phyloP scores from a whole-genome alignment of 1,140 invertebrate genomes.

The Pogonomyrmex californicus region DNA sequence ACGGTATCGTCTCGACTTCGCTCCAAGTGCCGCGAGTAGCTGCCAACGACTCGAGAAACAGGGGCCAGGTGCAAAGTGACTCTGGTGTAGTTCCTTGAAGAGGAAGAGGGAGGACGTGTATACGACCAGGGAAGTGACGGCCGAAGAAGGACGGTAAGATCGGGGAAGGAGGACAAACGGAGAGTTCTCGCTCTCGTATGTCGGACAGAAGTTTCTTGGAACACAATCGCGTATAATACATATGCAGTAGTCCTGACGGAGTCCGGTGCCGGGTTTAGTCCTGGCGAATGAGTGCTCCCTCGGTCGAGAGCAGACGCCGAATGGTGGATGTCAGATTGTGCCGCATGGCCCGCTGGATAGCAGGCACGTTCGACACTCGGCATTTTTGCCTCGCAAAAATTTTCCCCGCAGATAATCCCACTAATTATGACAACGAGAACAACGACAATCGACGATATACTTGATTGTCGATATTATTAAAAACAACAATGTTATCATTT shows the following conservation, averaged over 20 bases:
- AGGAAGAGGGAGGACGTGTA: constrained; percentile 51
- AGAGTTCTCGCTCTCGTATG: constrained; percentile 83
- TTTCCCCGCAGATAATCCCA: neutral
- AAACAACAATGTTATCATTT: neutral
- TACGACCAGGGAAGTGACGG: neutral
- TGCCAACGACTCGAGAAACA: constrained; percentile 71
- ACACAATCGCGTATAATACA: constrained; percentile 86
- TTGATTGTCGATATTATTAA: too few relatives aligned
- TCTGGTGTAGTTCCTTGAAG: constrained; percentile 78
- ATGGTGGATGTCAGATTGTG: constrained; percentile 76
- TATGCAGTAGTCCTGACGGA: constrained; percentile 82
- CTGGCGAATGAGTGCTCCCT: constrained; percentile 73
- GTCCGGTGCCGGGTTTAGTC: constrained; percentile 75
- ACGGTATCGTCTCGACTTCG: constrained; percentile 66
- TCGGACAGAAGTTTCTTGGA: constrained; percentile 85
- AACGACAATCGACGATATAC: neutral
- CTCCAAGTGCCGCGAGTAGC: constrained; percentile 61
- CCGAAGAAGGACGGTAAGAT: constrained; percentile 67
- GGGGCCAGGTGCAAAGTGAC: constrained; percentile 84
- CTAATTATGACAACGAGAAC: neutral
- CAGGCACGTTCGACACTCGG: constrained; percentile 79
- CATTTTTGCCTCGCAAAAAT: neutral
- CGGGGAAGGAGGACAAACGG: constrained; percentile 75
- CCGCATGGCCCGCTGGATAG: constrained; percentile 81
- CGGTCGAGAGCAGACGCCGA: constrained; percentile 75